Base-by-base conservation (phyloP, 2,888 invertebrate species). In the Danaus chrysippus region DNA sequence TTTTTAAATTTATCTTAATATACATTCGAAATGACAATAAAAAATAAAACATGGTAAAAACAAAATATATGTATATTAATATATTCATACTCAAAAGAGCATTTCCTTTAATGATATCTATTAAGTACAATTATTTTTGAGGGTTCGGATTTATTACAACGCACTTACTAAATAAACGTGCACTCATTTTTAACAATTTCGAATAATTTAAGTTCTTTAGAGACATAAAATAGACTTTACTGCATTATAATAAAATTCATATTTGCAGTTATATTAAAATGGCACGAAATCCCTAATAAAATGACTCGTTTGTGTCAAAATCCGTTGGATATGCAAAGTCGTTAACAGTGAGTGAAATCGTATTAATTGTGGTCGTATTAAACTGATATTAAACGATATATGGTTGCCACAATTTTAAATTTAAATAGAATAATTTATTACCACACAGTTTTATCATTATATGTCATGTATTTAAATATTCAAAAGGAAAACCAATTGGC, bases 91-190 rank as follows among this genome's bases (percentile, higher is more conserved):
- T 54, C 42, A 62, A 67, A 61, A 59, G 71, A 68, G 53, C 68
- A 59, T 66, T 75, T 76, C 65, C 73, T 75, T 77, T 75, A 78
- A 81, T 71, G 68, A 72, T 72, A 75, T 77, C 74, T 77, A 82
- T 83, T 79, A 78, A 74, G 76, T 71, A 75, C 81, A 83, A 80
- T 79, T 77, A 76, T 78, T 76, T 71, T 66, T 70, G 71, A 76
- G 68, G 73, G 69, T 69, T 67, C 61, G 54, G 63, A 67, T 81
- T 82, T 75, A 87, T 84, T 84, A 82, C 75, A 70, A 71, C 59
- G 68, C 78, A 70, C 73, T 78, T 84, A 76, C 70, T 77, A 73
- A 79, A 82, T 79, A 75, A 81, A 65, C 59, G 80, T 76, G 81
- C 82, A 73, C 74, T 49, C 58, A 65, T 62, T 66, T 68, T 65